phyloP scores from a whole-genome alignment of 2,797 vertebrate genomes.

The Lithobates sylvaticus region DNA sequence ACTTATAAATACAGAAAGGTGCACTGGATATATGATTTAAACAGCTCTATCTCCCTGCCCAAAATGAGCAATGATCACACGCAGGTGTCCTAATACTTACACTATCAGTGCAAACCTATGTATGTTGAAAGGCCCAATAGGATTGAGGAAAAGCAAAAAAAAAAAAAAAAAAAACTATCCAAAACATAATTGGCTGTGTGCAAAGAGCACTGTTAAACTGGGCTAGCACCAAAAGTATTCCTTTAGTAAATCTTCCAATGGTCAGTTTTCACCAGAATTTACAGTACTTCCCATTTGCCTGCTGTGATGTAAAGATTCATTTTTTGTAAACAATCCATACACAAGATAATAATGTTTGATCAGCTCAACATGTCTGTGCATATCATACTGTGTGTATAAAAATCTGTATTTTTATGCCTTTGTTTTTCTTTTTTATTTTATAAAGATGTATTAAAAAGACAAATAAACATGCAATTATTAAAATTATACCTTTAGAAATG shows the following conservation, averaged over 20 bases:
- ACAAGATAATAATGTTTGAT: slow-evolving; percentile 24
- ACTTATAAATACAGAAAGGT: not conserved
- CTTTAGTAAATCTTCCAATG: not conserved
- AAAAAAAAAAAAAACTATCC: no score
- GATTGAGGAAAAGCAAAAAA: not conserved
- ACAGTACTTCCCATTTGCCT: not conserved
- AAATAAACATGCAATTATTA: slow-evolving; percentile 44
- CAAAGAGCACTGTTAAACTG: no score
- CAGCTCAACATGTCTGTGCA: slow-evolving; percentile 28
- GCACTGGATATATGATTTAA: not conserved
- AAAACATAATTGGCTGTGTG: no score
- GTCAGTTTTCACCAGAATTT: not conserved
- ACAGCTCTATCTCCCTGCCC: not conserved
- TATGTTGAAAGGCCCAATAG: not conserved
- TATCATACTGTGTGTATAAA: slow-evolving; percentile 38
- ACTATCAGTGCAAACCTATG: not conserved
- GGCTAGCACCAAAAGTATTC: not conserved
- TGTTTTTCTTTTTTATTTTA: slow-evolving; percentile 34
- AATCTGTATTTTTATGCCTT: slow-evolving; percentile 28
- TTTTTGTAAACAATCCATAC: slow-evolving; percentile 24
- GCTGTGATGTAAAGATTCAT: not conserved
- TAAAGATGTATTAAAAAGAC: slow-evolving; percentile 57
- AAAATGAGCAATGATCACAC: no score
- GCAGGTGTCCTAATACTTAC: not conserved
- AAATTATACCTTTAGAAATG: slow-evolving; percentile 49